A percentile compares a stretch with the other conserved stretches of the same genome.
Conservation (phyloP, 2,113 vertebrate genomes). For the Eurystomus gularis region DNA sequence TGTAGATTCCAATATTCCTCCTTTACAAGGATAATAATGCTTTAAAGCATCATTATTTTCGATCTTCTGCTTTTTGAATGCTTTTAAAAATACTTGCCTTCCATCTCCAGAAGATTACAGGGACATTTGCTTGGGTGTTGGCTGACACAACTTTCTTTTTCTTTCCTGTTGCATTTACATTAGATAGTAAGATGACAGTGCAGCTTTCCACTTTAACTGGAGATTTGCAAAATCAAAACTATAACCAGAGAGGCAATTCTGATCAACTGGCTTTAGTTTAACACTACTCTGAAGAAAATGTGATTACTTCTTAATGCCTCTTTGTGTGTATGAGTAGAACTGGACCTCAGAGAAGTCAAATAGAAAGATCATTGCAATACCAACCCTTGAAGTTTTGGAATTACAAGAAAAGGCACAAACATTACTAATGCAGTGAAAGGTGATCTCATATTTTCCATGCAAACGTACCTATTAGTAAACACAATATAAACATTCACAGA, state of each 20-base stretch:
- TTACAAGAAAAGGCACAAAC: not conserved
- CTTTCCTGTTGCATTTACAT: not conserved
- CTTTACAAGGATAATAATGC: conserved; percentile 32
- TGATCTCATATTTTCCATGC: not conserved
- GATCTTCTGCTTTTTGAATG: conserved; percentile 50
- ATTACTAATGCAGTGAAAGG: not conserved
- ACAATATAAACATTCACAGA: not conserved
- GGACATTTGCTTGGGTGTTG: not conserved
- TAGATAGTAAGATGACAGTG: not conserved
- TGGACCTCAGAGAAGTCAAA: not conserved
- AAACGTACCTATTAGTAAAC: not conserved
- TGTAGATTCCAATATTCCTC: not conserved
- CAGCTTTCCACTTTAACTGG: not conserved
- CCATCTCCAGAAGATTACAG: conserved; percentile 15
- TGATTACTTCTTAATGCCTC: not conserved
- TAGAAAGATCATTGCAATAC: not conserved
- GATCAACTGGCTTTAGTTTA: not conserved
- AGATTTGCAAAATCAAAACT: not conserved
- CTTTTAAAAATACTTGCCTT: conserved; percentile 27
- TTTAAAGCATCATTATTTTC: conserved; percentile 60
- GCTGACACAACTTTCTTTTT: not conserved
- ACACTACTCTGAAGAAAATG: not conserved
- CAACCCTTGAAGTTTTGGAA: not conserved
- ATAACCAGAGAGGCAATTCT: not conserved
- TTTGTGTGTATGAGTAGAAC: not conserved